Evolutionary conservation across 2,113 vertebrate genomes (phyloP), one percentile per base, ranked within the genome.

Genomic region (Paradisaea rubra): DNA sequence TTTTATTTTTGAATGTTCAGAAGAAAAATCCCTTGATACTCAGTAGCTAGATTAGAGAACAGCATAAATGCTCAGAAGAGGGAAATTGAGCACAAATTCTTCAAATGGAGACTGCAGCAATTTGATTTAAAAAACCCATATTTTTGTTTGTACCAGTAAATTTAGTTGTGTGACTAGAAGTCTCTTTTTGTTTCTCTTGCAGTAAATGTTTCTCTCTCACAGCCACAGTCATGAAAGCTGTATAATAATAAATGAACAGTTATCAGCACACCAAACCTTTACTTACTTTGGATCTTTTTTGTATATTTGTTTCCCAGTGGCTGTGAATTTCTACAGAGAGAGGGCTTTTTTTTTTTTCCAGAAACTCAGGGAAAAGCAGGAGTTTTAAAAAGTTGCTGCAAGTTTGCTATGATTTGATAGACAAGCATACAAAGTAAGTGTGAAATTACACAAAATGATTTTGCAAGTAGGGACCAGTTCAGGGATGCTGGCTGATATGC

Each of bases 1-100:
- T 95, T 92, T 96, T 92, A 92, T 73, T 95, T 88, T 53, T 89
- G 64, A 87, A 73, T 86, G 79, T 82, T 93, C 87, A 37, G 88
- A 85, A 94, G 84, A 94, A 88, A 93, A 94, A 94, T 85, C 45
- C 61, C 89, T 81, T 86, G 82, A 41, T 85, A 44, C 39, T 89
- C 81, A 73, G 63, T 87, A 79, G 69, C 86, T 91, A 79, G 65
- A 85, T 89, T 64, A 70, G 54, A 93, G 69, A 88, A 70, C 23
- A 72, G 49, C 28, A 73, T 31, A 86, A 87, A 87, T 65, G 47
- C 52, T 69, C 57, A 17, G 45, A 53, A 84, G 44, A 84, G 27
- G 31, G 57, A 79, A 86, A 89, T 41, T 1, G 9, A 78, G 66
- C 60, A 33, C 54, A 86, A 86, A 35, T 66, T 85, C 60, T 92